Conservation (phyloP, 2,888 invertebrate genomes). For the Andricus quercusramuli region DNA sequence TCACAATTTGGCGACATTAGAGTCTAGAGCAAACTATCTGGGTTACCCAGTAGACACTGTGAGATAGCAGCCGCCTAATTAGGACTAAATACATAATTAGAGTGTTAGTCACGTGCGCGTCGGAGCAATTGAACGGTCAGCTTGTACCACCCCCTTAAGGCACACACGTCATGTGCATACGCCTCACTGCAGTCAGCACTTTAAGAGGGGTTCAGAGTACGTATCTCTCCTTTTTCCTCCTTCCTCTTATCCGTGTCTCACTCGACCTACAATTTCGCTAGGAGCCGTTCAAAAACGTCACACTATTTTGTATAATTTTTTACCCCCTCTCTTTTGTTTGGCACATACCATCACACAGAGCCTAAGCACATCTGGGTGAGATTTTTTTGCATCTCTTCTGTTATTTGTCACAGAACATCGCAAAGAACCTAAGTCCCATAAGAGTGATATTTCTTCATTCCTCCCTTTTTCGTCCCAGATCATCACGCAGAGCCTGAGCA, state of each 20-base stretch:
- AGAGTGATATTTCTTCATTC: no score
- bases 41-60: conserved; percentile 56
- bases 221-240: conserved; percentile 10
- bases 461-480: no score
- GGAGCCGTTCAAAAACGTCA: no score
- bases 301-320: no score
- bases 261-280: background rate
- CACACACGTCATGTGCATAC: conserved; percentile 68
- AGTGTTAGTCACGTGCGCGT: conserved; percentile 73
- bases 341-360: no score
- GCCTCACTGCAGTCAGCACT: conserved; percentile 65
- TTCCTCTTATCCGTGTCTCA: background rate
- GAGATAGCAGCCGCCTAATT: conserved; percentile 72
- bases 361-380: no score
- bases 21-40: conserved; percentile 51
- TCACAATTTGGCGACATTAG: conserved; percentile 46
- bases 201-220: conserved; percentile 49
- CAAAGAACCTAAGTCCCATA: no score
- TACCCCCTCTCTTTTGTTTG: no score
- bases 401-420: no score
- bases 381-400: no score
- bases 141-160: conserved; percentile 59
- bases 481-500: no score
- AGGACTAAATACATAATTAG: conserved; percentile 76
- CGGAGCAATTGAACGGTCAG: conserved; percentile 73